These are phyloP conservation scores for Sclerurus mexicanus DNA, from an alignment of 2,113 vertebrate species.

Conservation along the genomic window DNA sequence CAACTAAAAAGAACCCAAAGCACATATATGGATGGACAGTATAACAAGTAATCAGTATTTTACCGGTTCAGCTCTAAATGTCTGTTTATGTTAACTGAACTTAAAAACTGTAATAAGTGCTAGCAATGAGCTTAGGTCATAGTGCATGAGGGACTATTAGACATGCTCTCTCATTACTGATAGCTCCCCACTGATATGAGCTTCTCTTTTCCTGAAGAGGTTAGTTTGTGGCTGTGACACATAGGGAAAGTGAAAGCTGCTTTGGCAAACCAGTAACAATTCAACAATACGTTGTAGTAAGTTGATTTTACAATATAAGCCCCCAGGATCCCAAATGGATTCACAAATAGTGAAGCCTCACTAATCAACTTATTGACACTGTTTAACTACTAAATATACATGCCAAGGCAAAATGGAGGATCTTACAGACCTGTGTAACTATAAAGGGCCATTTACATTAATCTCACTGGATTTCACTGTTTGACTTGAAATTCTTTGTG, in stretches of 20 bases:
- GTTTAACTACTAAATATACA: slow-evolving; percentile 17
- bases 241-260: neutral
- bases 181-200: neutral
- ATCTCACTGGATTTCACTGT: slow-evolving; percentile 66
- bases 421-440: slow-evolving; percentile 10
- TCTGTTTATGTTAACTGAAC: neutral
- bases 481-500: slow-evolving; percentile 63
- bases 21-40: neutral
- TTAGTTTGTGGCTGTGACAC: neutral
- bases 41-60: neutral
- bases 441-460: slow-evolving; percentile 23
- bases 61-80: neutral
- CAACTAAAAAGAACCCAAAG: neutral
- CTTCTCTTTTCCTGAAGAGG: neutral
- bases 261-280: neutral
- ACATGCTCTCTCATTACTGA: neutral
- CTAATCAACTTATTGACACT: slow-evolving; percentile 1
- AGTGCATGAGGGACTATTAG: neutral
- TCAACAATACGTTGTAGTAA: neutral
- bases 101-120: neutral
- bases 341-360: neutral
- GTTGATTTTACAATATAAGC: neutral
- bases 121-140: neutral
- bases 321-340: neutral
- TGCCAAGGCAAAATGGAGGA: slow-evolving; percentile 7